Conservation (phyloP, 35 echinoderm and acorn worm genomes). For the Apostichopus japonicus region DNA sequence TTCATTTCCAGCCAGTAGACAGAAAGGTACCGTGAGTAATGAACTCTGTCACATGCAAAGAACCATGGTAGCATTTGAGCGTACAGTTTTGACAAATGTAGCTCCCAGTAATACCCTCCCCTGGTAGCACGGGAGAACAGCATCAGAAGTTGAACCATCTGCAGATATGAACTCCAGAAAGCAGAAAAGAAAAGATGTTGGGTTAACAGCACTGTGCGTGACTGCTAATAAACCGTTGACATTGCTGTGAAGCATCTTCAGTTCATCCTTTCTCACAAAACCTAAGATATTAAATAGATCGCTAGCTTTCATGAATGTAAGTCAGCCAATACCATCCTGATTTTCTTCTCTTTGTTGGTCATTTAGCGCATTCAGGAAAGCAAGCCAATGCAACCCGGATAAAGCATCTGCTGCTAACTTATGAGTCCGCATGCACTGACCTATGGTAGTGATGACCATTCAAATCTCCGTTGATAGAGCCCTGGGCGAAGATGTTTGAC, state of each 20-base stretch:
- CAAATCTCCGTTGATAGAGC: background rate
- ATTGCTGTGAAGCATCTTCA: no score
- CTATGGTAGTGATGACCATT: slow-evolving; percentile 55
- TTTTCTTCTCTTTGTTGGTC: background rate
- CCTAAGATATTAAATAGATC: no score
- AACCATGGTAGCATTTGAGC: background rate
- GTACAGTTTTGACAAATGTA: slow-evolving; percentile 34
- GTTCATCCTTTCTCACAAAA: no score
- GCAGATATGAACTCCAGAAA: slow-evolving; percentile 19
- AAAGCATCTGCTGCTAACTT: no score
- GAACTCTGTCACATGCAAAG: no score
- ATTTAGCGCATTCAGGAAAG: background rate
- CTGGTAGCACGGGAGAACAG: slow-evolving; percentile 18
- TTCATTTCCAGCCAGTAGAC: slow-evolving; percentile 67
- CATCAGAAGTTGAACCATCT: background rate
- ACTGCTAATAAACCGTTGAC: background rate
- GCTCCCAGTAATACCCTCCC: slow-evolving; percentile 38
- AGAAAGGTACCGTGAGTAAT: background rate
- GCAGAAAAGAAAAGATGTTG: slow-evolving; percentile 36
- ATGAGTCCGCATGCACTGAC: background rate
- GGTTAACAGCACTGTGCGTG: background rate
- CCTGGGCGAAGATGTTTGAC: background rate
- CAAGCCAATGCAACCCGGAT: no score
- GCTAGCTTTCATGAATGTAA: no score
- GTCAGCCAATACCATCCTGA: no score